Evolutionary conservation across 2,113 vertebrate genomes (phyloP).

Genomic region (Camelus dromedarius): DNA sequence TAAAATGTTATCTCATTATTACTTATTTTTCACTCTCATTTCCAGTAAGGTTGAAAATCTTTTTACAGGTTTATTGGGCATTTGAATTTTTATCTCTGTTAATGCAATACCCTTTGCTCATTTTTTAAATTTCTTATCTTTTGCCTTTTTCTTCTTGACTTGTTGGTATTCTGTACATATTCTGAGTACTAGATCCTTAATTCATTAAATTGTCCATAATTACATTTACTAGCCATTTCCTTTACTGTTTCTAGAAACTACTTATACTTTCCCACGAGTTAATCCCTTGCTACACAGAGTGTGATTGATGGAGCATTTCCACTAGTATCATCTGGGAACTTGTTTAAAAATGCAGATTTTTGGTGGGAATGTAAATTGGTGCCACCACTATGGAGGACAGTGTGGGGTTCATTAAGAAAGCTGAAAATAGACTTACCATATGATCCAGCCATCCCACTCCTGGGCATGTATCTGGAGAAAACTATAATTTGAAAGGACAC

Average conservation of each 20-base stretch:
- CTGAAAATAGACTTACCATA: no score
- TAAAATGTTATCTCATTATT: conserved; percentile 14
- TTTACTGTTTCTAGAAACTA: neutral
- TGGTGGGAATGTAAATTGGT: neutral
- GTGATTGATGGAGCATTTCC: neutral
- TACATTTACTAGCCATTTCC: conserved; percentile 18
- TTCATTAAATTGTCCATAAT: neutral
- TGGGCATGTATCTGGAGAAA: no score
- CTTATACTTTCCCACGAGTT: neutral
- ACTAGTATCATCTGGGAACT: neutral
- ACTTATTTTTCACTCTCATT: conserved; percentile 4
- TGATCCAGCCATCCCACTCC: no score
- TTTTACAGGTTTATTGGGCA: neutral
- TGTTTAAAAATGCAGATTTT: neutral
- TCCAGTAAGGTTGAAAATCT: neutral
- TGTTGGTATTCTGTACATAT: neutral
- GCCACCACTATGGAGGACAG: no score
- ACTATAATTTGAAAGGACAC: no score
- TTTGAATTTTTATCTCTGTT: conserved; percentile 45
- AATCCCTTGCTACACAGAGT: neutral
- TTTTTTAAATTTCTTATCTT: neutral
- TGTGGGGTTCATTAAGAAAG: no score
- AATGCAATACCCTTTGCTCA: neutral
- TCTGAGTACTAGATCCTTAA: neutral
- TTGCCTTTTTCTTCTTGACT: conserved; percentile 6